Conservation (phyloP, 1,140 invertebrate genomes). For the Danaus plexippus region DNA sequence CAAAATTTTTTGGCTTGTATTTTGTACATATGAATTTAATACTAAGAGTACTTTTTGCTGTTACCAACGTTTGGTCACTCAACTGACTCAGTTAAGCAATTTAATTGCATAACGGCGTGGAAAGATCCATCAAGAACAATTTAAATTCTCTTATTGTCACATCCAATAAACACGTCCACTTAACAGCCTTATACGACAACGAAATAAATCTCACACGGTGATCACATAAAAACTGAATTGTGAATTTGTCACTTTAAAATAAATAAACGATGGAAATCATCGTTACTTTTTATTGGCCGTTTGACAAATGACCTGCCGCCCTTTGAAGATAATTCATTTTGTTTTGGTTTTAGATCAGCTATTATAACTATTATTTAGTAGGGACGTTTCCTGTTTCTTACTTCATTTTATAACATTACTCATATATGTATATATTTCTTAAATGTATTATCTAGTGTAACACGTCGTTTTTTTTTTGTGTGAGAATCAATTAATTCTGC, state of each 20-base stretch:
- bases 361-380: too few relatives aligned
- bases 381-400: too few relatives aligned
- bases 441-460: too few relatives aligned
- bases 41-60: too few relatives aligned
- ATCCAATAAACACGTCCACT: constrained; percentile 31
- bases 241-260: constrained; percentile 51
- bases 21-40: too few relatives aligned
- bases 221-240: constrained; percentile 53
- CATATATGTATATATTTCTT: too few relatives aligned
- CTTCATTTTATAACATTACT: too few relatives aligned
- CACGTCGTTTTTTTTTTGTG: too few relatives aligned
- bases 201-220: constrained; percentile 48
- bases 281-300: constrained; percentile 32
- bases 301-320: constrained; percentile 28
- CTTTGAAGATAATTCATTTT: constrained; percentile 28
- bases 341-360: constrained; percentile 13
- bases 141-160: constrained; percentile 9
- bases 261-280: constrained; percentile 38
- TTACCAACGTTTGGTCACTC: too few relatives aligned
- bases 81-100: neutral
- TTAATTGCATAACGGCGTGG: neutral
- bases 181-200: constrained; percentile 41
- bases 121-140: constrained; percentile 12
- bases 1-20: too few relatives aligned
- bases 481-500: too few relatives aligned